These are phyloP conservation scores for Anabacerthia variegaticeps DNA, from an alignment of 2,797 vertebrate genomes.

Conservation along the genomic window DNA sequence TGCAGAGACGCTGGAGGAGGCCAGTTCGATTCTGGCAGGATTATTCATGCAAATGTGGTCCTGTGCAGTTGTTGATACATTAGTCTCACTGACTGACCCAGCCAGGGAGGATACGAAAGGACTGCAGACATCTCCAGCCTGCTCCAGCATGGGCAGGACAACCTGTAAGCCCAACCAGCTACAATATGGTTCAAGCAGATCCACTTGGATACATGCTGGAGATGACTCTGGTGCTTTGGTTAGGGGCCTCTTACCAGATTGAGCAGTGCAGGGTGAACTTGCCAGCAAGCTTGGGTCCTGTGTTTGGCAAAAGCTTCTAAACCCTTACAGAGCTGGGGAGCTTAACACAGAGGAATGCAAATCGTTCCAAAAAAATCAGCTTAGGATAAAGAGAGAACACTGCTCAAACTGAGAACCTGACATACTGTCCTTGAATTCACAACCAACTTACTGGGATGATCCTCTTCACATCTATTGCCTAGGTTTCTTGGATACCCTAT, in stretches of 20 bases:
- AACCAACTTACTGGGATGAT: fast-evolving
- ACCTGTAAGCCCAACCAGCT: not conserved
- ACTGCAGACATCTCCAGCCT: not conserved
- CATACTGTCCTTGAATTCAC: not conserved
- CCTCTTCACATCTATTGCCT: not conserved
- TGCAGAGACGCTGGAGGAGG: not conserved
- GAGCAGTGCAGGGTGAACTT: not conserved
- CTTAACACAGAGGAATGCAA: not conserved
- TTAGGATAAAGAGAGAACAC: not conserved
- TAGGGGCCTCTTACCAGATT: not conserved
- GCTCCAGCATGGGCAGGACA: not conserved
- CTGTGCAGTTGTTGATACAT: not conserved
- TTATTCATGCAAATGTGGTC: not conserved
- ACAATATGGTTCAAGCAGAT: not conserved
- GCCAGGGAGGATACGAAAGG: not conserved
- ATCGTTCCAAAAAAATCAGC: not conserved
- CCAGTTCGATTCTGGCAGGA: not conserved
- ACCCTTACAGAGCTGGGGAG: not conserved
- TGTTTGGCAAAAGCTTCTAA: not conserved
- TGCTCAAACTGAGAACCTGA: not conserved
- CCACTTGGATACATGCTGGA: not conserved
- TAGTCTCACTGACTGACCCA: not conserved
- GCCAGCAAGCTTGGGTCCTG: not conserved
- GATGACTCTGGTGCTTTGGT: not conserved
- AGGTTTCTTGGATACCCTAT: not conserved